Percentiles rank a stretch among this genome's conserved stretches.
phyloP scores from a whole-genome alignment of 2,888 invertebrate species.

The Leptinotarsa tumamoca region DNA sequence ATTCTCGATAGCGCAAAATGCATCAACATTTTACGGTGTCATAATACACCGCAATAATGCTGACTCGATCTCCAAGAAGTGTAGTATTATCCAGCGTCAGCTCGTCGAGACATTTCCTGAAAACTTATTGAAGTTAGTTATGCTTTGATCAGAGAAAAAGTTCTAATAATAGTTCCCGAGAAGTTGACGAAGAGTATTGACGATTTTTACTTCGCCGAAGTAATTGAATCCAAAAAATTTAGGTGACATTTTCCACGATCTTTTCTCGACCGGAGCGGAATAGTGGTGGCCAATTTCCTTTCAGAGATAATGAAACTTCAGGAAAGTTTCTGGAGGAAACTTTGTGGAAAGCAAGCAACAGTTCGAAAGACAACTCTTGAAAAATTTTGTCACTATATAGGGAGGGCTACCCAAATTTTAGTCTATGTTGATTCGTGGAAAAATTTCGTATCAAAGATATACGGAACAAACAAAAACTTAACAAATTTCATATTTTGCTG shows the following conservation, averaged over 20 bases:
- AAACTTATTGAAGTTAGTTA: conserved; percentile 23
- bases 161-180: conserved; percentile 16
- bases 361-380: no score
- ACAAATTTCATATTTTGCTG: no score
- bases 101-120: conserved; percentile 15
- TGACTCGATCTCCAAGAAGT: conserved; percentile 7
- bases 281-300: background rate
- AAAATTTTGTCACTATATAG: no score
- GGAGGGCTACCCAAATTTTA: no score
- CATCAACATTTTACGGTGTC: conserved; percentile 2
- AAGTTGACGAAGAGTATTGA: conserved; percentile 20
- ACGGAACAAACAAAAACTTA: no score
- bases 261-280: background rate
- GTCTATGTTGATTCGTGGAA: no score
- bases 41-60: conserved; percentile 20
- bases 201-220: conserved; percentile 8
- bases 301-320: background rate
- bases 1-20: conserved; percentile 1
- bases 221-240: conserved; percentile 20
- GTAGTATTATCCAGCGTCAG: conserved; percentile 15
- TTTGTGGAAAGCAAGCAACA: no score
- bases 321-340: background rate
- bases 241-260: conserved; percentile 4
- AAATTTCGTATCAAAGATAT: no score
- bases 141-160: conserved; percentile 11